Percentiles rank a stretch among this genome's conserved stretches.
These are phyloP conservation scores for Pantherophis vulpinus DNA, from an alignment of 2,797 vertebrate species.

Conservation along the genomic window DNA sequence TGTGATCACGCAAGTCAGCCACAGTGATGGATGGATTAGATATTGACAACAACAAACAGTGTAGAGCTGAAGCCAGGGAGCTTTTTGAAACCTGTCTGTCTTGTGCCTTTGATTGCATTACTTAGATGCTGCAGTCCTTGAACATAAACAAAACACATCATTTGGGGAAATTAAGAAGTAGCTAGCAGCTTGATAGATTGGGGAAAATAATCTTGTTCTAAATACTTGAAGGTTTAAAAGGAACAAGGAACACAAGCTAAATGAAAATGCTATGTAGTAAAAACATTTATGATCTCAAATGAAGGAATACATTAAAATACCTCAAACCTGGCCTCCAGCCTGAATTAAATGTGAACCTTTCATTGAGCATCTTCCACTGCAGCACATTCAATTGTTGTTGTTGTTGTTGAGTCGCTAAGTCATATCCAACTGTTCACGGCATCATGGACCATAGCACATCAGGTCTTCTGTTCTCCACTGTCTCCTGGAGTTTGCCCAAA, in stretches of 20 bases:
- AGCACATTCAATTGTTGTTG: neutral
- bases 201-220: neutral
- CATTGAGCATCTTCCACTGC: neutral
- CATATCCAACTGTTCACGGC: neutral
- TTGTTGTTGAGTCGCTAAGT: neutral
- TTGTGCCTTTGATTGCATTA: constrained; percentile 12
- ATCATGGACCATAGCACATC: neutral
- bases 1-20: constrained; percentile 8
- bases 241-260: neutral
- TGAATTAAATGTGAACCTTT: neutral
- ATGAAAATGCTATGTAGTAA: neutral
- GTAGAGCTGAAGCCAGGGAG: constrained; percentile 40
- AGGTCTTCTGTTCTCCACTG: neutral
- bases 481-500: neutral
- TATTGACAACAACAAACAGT: constrained; percentile 58
- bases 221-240: neutral
- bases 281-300: neutral
- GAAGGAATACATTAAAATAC: neutral
- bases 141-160: neutral
- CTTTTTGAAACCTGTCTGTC: neutral
- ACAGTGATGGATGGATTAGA: constrained; percentile 33
- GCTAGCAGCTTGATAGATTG: neutral
- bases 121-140: neutral
- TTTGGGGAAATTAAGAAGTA: neutral
- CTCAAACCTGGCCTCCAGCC: neutral